Conservation (phyloP, 2,888 invertebrate genomes). For the Xiphydria camelus region DNA sequence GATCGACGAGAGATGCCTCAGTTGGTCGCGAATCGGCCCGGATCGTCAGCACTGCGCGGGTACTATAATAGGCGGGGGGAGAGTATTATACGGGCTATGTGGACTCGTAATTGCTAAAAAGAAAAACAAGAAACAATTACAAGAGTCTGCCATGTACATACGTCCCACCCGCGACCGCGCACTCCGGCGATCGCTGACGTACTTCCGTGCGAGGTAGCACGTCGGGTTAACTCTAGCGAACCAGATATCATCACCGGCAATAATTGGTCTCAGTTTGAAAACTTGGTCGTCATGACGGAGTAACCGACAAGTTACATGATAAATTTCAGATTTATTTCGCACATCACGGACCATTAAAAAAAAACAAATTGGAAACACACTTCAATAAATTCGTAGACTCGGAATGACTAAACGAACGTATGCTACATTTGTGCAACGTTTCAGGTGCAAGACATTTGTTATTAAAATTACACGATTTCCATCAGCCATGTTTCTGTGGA, state of each 20-base stretch:
- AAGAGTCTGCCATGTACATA: too few species aligned
- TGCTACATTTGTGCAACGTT: too few species aligned
- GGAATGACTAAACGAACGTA: background rate
- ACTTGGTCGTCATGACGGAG: slow-evolving; percentile 47
- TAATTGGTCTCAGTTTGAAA: slow-evolving; percentile 54
- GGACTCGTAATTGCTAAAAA: too few species aligned
- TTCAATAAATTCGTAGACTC: too few species aligned
- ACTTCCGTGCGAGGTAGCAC: too few species aligned
- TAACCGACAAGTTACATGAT: slow-evolving; percentile 24
- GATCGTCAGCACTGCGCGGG: too few species aligned
- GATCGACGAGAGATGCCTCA: slow-evolving; percentile 48
- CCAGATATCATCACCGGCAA: slow-evolving; percentile 50
- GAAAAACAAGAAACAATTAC: too few species aligned
- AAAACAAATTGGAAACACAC: background rate
- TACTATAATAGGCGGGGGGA: too few species aligned
- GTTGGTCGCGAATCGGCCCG: slow-evolving; percentile 53
- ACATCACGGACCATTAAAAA: slow-evolving; percentile 48
- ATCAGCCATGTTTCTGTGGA: slow-evolving; percentile 48
- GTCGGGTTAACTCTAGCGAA: slow-evolving; percentile 47
- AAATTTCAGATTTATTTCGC: slow-evolving; percentile 29
- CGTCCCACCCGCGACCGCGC: too few species aligned
- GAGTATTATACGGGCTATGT: too few species aligned
- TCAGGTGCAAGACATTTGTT: slow-evolving; percentile 47
- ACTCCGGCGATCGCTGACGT: too few species aligned
- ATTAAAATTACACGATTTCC: slow-evolving; percentile 48